Conservation (phyloP, 2,113 vertebrate species). For the Dromas ardeola region DNA sequence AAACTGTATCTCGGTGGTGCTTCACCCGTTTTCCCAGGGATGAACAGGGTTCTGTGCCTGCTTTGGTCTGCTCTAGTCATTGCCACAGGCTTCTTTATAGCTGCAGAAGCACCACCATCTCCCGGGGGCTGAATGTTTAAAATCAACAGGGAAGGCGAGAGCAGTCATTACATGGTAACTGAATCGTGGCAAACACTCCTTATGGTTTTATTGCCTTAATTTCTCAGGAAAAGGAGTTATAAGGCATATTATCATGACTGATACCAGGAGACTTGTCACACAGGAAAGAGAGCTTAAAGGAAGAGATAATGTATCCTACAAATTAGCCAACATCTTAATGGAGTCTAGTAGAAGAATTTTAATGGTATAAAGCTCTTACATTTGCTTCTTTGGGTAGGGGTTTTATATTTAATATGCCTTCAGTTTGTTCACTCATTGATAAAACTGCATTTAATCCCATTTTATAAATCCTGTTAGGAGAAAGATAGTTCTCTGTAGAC, state of each 20-base stretch:
- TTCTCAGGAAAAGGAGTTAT: conserved; percentile 1
- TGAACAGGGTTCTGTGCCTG: background rate
- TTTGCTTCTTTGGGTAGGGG: background rate
- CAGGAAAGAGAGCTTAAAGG: background rate
- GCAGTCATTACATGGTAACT: conserved; percentile 6
- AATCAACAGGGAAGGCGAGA: background rate
- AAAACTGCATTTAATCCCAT: conserved; percentile 30
- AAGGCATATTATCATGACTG: background rate
- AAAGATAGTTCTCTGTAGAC: background rate
- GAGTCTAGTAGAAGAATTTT: background rate
- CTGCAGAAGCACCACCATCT: background rate
- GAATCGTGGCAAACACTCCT: background rate
- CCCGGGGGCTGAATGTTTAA: background rate
- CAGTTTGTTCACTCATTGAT: background rate
- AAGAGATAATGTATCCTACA: background rate
- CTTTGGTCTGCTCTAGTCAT: background rate
- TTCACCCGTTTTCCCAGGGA: background rate
- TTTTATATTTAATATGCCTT: conserved; percentile 13
- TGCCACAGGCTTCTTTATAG: background rate
- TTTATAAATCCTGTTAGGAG: conserved; percentile 32
- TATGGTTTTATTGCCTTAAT: conserved; percentile 10
- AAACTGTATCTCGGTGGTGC: background rate
- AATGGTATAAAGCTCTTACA: background rate
- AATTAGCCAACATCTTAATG: conserved; percentile 3
- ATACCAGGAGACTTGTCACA: background rate